Base-by-base conservation (phyloP, 2,888 invertebrate species). In the Rhopalosiphum nymphaeae region DNA sequence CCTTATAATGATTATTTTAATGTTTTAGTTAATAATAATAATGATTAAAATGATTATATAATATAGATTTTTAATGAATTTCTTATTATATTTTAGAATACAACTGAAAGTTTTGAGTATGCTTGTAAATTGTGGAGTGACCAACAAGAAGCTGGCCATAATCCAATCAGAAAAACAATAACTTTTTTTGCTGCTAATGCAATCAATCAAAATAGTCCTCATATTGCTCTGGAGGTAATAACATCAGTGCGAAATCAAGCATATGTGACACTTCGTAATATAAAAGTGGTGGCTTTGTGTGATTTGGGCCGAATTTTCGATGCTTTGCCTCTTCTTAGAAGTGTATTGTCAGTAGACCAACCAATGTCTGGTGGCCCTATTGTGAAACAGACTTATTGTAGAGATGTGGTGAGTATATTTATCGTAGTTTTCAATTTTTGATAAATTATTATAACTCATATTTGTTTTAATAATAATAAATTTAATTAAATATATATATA, bases 101-200 rank as follows among this genome's bases (percentile, higher is more conserved):
- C 97, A 87, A 96, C 96, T 95, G 96, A 97, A 95, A 97, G 97
- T 95, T 96, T 97, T 61, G 96, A 97, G 61, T 97, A 96, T 96
- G 97, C 97, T 3, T 95, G 97, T 91, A 96, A 97, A 49, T 95
- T 97, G 44, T 97, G 97, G 97, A 96, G 96, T 42, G 96, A 97
- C 61, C 96, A 97, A 95, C 96, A 96, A 67, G 96, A 96, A 67
- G 96, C 96, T 42, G 97, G 97, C 0, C 96, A 97, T 95, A 94
- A 95, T 0, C 97, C 97, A 0, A 96, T 97, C 94, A 96, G 97
- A 94, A 97, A 97, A 95, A 96, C 97, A 4, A 95, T 96, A 1
- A 96, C 97, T 36, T 97, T 97, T 95, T 96, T 97, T 95, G 97
- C 97, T 92, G 97, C 96, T 25, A 95, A 98, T 91, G 97, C 98